Base-by-base conservation (phyloP, 2,888 invertebrate genomes). In the Hirtodrosophila duncani region DNA sequence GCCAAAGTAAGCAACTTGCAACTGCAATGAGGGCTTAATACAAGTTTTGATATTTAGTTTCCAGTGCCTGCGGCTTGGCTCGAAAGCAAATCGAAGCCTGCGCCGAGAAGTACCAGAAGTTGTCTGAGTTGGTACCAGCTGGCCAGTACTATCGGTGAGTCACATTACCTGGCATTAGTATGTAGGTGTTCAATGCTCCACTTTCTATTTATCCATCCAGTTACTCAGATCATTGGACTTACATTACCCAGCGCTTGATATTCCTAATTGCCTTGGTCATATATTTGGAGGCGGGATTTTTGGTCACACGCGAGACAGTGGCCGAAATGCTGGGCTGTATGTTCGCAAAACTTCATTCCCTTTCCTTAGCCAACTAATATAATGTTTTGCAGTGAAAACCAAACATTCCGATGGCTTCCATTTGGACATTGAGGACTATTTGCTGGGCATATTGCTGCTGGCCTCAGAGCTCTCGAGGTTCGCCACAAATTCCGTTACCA, bases 171-270 rank as follows among this genome's bases (percentile, higher is more conserved):
- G 1, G 21, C 4, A 11, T 27, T 7, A 6, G 11, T 30, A 5
- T 29, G 46, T 58, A 16, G 50, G 61, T 29, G 50, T 51, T 18
- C 41, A 10, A 53, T 51, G 3, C 20, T 21, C 5, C 6, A 23
- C n/a, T 49, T 52, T 42, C 21, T 33, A 4, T n/a, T 52, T 1
- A 23, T 46, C 2, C 14, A 23, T 42, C 1, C 67, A 91, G 91
- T 68, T 97, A 92, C 83, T 92, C 94, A 64, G 96, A 97, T 75
- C 94, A 94, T 77, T 97, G 97, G 97, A 89, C 93, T 24, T 93
- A 89, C 81, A 91, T 92, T 56, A 94, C 93, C 0, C 96, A 97
- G 83, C 89, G 93, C 31, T 89, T 95, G 64, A 92, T 93, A 49
- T 96, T 93, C 85, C 88, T 94, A 8, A 91, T 92, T 33, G 91